These are phyloP conservation scores for Zoanthus sociatus DNA, from an alignment of 92 coral and sea anemone species.

Conservation along the genomic window DNA sequence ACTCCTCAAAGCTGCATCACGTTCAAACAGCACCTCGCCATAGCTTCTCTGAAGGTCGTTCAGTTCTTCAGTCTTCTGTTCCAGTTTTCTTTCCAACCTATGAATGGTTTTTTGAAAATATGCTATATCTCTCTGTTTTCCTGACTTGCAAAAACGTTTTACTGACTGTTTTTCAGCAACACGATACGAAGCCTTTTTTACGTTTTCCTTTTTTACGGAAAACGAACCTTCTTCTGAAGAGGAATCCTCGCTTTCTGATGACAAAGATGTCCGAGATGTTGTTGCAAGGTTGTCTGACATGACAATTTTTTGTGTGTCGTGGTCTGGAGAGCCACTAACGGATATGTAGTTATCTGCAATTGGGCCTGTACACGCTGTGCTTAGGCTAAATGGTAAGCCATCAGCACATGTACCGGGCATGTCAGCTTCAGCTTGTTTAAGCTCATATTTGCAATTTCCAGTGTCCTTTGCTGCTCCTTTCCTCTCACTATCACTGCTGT, in stretches of 20 bases:
- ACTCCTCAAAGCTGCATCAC: conserved; percentile 10
- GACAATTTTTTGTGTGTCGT: background rate
- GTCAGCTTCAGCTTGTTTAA: background rate
- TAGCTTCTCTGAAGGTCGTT: conserved; percentile 22
- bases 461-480: background rate
- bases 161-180: background rate
- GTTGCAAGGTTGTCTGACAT: background rate
- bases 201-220: background rate
- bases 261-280: background rate
- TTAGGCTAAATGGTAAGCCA: background rate
- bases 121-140: background rate
- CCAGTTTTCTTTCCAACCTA: background rate
- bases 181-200: background rate
- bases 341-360: background rate
- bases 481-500: conserved; percentile 25
- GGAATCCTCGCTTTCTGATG: conserved; percentile 5
- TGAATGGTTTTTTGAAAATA: background rate
- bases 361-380: background rate
- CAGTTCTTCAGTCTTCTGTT: background rate
- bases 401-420: background rate
- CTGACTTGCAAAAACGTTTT: background rate
- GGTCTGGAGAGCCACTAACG: background rate
- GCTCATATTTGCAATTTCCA: background rate
- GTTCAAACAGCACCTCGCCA: conserved; percentile 35
- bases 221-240: background rate